phyloP scores from a whole-genome alignment of 2,888 invertebrate genomes.

The Tiliacea citrago region DNA sequence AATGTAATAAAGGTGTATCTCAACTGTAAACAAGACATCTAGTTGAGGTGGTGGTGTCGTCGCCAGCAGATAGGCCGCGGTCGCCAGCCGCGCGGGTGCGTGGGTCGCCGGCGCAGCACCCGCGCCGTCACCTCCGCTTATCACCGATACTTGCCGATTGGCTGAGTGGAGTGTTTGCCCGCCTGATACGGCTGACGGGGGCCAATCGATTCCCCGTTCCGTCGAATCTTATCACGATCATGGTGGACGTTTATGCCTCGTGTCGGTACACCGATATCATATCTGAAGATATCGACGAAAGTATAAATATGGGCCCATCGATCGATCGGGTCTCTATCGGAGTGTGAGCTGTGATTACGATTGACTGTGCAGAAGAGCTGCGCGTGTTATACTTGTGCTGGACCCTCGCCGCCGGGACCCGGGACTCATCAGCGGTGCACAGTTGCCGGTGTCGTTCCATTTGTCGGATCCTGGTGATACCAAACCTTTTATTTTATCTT shows the following conservation, averaged over 20 bases:
- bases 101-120: slow-evolving; percentile 65
- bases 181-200: slow-evolving; percentile 81
- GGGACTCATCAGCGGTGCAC: slow-evolving; percentile 23
- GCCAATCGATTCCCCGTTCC: slow-evolving; percentile 88
- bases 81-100: slow-evolving; percentile 56
- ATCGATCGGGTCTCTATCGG: slow-evolving; percentile 90
- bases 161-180: slow-evolving; percentile 88
- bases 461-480: slow-evolving; percentile 49
- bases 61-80: slow-evolving; percentile 80
- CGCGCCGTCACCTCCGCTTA: slow-evolving; percentile 74
- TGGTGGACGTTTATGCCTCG: slow-evolving; percentile 88
- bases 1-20: slow-evolving; percentile 89
- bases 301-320: slow-evolving; percentile 90
- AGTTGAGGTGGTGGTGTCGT: slow-evolving; percentile 78
- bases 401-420: slow-evolving; percentile 43
- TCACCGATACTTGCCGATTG: slow-evolving; percentile 85
- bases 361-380: slow-evolving; percentile 74
- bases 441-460: slow-evolving; percentile 65
- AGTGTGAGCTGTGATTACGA: slow-evolving; percentile 85
- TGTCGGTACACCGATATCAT: slow-evolving; percentile 87
- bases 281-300: slow-evolving; percentile 89
- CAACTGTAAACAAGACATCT: slow-evolving; percentile 82
- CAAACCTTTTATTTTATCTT: slow-evolving; percentile 35
- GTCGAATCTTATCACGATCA: slow-evolving; percentile 88
- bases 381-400: slow-evolving; percentile 72